Conservation (phyloP, 2,113 vertebrate species). For the Blennius ocellaris region DNA sequence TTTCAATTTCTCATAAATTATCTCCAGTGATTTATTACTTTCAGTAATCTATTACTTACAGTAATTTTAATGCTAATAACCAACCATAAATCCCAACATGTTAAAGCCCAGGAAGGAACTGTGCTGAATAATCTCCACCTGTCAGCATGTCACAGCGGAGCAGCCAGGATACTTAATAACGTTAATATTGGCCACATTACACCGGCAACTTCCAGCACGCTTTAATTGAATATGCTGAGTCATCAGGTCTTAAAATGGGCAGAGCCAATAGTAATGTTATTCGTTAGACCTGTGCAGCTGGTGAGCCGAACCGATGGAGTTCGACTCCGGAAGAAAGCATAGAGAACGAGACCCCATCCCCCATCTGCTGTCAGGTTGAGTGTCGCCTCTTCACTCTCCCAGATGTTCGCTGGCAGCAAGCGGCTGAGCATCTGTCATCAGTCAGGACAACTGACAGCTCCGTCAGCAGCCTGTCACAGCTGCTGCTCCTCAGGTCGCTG, state of each 20-base stretch:
- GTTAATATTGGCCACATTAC: not conserved
- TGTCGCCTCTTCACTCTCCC: conserved; percentile 59
- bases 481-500: conserved; percentile 68
- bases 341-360: no score
- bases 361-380: conserved; percentile 49
- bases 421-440: conserved; percentile 69
- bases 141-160: not conserved
- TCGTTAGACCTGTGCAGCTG: not conserved
- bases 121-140: not conserved
- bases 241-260: not conserved
- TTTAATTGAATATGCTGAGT: conserved; percentile 7
- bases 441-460: conserved; percentile 71
- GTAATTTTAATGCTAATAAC: no score
- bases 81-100: no score
- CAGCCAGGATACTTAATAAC: not conserved
- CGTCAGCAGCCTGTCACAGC: conserved; percentile 69
- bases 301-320: not conserved
- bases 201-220: not conserved
- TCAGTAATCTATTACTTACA: no score
- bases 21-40: no score
- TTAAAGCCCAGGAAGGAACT: no score
- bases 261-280: not conserved
- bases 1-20: no score
- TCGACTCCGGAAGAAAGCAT: no score
- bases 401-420: conserved; percentile 70